Evolutionary conservation across 2,113 vertebrate species (phyloP).

Genomic region (Lipophrys pholis): DNA sequence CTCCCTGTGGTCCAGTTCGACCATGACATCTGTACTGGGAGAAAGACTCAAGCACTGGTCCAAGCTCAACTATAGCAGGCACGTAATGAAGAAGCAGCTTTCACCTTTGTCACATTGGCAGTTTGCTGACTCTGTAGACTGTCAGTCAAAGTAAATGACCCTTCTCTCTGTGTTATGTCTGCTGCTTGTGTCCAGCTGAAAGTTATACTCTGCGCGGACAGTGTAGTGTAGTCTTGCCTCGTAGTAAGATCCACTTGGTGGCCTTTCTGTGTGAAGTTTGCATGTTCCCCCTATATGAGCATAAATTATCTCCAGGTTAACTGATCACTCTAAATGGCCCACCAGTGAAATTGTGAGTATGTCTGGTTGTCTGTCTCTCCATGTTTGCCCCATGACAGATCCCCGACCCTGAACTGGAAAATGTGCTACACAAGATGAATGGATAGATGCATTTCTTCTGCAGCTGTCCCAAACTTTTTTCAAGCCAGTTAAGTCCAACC

Average conservation of each 20-base stretch:
- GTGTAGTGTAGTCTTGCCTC: too few relatives aligned
- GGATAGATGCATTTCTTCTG: neutral
- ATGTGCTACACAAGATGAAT: neutral
- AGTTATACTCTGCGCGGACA: neutral
- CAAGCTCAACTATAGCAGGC: constrained; percentile 4
- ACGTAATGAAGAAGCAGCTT: neutral
- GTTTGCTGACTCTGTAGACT: constrained; percentile 41
- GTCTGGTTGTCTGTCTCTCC: too few relatives aligned
- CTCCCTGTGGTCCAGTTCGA: constrained; percentile 8
- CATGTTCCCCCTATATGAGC: too few relatives aligned
- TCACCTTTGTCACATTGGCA: constrained; percentile 28
- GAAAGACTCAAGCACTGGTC: neutral
- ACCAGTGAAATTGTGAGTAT: too few relatives aligned
- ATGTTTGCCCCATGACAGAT: too few relatives aligned
- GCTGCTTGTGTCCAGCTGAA: constrained; percentile 3
- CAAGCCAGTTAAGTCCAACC: constrained; percentile 5
- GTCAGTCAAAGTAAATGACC: constrained; percentile 30
- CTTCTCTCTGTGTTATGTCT: constrained; percentile 1
- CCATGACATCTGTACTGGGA: constrained; percentile 1
- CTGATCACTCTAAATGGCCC: too few relatives aligned
- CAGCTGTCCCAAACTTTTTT: neutral
- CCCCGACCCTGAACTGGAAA: too few relatives aligned
- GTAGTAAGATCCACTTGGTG: too few relatives aligned
- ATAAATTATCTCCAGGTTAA: too few relatives aligned
- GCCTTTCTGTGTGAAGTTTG: too few relatives aligned